These are phyloP conservation scores for Penaeus indicus DNA, from an alignment of 1,140 invertebrate species.

Conservation along the genomic window DNA sequence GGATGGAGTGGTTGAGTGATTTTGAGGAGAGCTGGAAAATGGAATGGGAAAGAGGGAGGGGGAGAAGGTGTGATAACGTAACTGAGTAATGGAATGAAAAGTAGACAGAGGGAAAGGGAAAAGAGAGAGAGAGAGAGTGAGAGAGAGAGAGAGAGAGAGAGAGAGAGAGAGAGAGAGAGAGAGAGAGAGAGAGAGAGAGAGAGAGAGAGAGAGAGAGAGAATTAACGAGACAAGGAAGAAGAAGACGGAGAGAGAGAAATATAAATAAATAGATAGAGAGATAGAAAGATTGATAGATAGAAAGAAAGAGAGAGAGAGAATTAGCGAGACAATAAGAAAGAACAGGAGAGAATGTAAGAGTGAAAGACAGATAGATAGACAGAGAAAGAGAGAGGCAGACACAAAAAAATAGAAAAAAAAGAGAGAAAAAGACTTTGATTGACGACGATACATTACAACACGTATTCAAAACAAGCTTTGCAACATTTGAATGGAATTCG, in stretches of 20 bases:
- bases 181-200: constrained; percentile 5
- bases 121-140: not conserved
- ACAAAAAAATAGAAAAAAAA: no score
- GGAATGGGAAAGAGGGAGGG: no score
- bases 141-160: not conserved
- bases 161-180: not conserved
- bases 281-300: not conserved
- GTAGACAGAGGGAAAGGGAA: not conserved
- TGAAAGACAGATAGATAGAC: no score
- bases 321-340: not conserved
- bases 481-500: no score
- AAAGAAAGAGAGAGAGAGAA: constrained; percentile 6
- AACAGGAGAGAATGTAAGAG: no score
- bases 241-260: not conserved
- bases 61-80: no score
- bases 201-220: not conserved
- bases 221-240: not conserved
- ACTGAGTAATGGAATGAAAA: not conserved
- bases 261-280: not conserved
- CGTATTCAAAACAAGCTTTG: no score
- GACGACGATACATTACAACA: no score
- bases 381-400: no score
- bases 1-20: not conserved
- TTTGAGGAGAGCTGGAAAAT: no score
- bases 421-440: no score